Conservation (phyloP, 2,888 invertebrate species). For the Erpobdella octoculata region DNA sequence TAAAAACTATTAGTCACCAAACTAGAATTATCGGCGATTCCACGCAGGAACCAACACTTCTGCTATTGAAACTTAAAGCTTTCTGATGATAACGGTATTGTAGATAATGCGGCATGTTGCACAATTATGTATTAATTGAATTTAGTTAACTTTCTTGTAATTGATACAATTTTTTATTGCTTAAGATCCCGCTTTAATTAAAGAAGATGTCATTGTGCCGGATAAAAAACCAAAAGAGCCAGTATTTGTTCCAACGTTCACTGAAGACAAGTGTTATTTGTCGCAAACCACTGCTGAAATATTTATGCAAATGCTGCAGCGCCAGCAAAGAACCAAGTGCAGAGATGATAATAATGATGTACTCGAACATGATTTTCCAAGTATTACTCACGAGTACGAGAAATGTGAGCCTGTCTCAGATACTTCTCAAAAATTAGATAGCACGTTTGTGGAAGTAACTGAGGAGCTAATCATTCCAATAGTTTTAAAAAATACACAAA, state of each 20-base stretch:
- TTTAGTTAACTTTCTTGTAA: too few relatives aligned
- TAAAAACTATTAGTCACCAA: too few relatives aligned
- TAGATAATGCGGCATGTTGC: too few relatives aligned
- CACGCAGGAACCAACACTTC: too few relatives aligned
- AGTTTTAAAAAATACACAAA: not conserved
- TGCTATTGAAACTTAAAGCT: too few relatives aligned
- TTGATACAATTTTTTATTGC: too few relatives aligned
- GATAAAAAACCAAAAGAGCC: not conserved
- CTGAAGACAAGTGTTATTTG: not conserved
- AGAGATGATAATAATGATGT: not conserved
- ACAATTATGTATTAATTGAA: too few relatives aligned
- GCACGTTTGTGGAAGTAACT: not conserved
- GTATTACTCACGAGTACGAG: not conserved
- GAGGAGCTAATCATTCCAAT: slow-evolving; percentile 11
- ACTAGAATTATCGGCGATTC: too few relatives aligned
- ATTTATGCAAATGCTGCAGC: not conserved
- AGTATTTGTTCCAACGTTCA: not conserved
- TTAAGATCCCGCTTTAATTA: not conserved
- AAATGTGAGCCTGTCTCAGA: not conserved
- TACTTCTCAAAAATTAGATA: not conserved
- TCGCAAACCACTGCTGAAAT: not conserved
- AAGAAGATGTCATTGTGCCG: not conserved
- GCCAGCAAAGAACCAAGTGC: too few relatives aligned
- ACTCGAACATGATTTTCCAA: not conserved
- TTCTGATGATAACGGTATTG: too few relatives aligned